A percentile compares a stretch with the other conserved stretches of the same genome.
Evolutionary conservation across 2,113 vertebrate species (phyloP).

Genomic region (Cardinalis cardinalis): DNA sequence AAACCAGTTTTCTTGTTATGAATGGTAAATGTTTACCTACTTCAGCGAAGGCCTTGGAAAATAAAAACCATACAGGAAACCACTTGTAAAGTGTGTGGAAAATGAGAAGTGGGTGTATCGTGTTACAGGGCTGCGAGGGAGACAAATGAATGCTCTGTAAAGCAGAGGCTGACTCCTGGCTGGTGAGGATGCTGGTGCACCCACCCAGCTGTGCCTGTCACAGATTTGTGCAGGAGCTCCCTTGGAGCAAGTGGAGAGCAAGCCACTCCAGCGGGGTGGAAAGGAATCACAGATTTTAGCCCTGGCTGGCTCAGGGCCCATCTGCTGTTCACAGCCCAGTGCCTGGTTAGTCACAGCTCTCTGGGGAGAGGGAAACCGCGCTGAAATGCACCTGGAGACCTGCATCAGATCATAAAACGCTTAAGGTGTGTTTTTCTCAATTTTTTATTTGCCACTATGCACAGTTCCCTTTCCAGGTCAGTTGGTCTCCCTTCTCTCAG

Average conservation of each 20-base stretch:
- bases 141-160: background rate
- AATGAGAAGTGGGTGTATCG: background rate
- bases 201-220: background rate
- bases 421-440: background rate
- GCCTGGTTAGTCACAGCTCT: background rate
- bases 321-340: background rate
- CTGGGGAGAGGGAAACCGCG: background rate
- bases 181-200: background rate
- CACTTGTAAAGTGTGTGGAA: background rate
- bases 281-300: background rate
- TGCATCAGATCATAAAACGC: background rate
- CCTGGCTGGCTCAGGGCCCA: background rate
- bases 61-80: slow-evolving; percentile 7
- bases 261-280: background rate
- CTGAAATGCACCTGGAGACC: background rate
- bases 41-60: slow-evolving; percentile 17
- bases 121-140: background rate
- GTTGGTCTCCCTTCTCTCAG: background rate
- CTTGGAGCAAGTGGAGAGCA: background rate
- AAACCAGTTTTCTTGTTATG: background rate
- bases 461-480: background rate
- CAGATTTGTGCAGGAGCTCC: background rate
- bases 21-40: background rate
- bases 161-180: background rate
- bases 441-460: background rate